These are phyloP conservation scores for Hemaris fuciformis DNA, from an alignment of 2,888 invertebrate species.

Conservation along the genomic window DNA sequence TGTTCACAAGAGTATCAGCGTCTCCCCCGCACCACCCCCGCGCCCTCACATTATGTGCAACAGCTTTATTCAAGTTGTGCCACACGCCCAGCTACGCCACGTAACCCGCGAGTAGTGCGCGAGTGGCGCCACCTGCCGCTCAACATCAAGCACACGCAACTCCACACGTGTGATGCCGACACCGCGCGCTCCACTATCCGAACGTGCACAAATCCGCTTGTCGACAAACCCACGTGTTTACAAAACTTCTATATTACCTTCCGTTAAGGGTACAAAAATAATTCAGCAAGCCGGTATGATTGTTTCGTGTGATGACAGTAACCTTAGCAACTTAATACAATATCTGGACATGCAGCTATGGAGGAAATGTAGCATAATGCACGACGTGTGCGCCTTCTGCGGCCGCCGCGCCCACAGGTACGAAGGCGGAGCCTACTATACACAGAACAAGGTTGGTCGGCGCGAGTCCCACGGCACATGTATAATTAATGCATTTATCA, in stretches of 20 bases:
- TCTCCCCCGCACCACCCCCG: background rate
- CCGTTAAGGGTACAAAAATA: no score
- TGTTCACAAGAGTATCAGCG: background rate
- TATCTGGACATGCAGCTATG: no score
- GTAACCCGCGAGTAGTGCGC: no score
- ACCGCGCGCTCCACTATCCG: background rate
- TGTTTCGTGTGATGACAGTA: no score
- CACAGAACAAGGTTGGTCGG: no score
- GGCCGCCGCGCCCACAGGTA: no score
- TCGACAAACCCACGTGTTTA: no score
- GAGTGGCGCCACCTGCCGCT: background rate
- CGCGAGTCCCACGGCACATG: background rate
- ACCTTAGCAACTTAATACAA: no score
- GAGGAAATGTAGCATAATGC: no score
- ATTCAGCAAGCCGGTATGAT: no score
- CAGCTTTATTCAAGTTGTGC: background rate
- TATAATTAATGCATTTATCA: conserved; percentile 12
- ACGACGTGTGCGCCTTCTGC: background rate
- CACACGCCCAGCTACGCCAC: background rate
- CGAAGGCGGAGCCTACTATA: no score
- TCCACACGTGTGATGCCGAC: background rate
- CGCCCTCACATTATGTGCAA: background rate
- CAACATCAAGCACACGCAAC: background rate
- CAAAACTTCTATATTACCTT: no score
- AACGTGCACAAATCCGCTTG: background rate